Conservation (phyloP, 2,888 invertebrate species). For the Heliconius sara region DNA sequence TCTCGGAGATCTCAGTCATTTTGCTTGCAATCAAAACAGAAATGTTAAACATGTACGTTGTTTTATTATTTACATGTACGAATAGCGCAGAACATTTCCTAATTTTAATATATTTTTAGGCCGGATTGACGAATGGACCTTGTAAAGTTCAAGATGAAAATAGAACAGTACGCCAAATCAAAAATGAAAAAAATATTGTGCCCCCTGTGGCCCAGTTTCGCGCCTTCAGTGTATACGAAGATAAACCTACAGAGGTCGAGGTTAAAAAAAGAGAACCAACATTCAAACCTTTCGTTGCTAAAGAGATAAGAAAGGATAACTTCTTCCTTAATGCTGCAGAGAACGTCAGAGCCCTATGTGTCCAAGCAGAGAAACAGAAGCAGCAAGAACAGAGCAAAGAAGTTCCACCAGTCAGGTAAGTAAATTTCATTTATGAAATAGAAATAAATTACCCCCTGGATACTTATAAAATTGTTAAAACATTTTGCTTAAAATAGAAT, state of each 20-base stretch:
- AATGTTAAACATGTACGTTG: slow-evolving; percentile 82
- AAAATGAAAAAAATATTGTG: slow-evolving; percentile 80
- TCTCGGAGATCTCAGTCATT: slow-evolving; percentile 86
- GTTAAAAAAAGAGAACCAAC: slow-evolving; percentile 74
- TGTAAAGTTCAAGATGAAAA: slow-evolving; percentile 80
- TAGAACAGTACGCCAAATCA: slow-evolving; percentile 75
- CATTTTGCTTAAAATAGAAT: neutral
- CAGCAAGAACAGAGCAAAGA: slow-evolving; percentile 69
- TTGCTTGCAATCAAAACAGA: slow-evolving; percentile 82
- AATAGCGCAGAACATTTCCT: neutral
- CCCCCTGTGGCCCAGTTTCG: slow-evolving; percentile 89
- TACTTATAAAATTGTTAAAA: neutral
- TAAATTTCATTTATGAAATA: slow-evolving; percentile 27
- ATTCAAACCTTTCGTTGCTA: slow-evolving; percentile 74
- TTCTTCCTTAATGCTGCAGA: slow-evolving; percentile 68
- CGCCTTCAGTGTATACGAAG: slow-evolving; percentile 90
- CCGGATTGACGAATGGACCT: slow-evolving; percentile 76
- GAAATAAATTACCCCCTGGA: neutral
- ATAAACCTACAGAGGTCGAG: slow-evolving; percentile 78
- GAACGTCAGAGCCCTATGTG: slow-evolving; percentile 68
- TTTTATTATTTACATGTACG: slow-evolving; percentile 35
- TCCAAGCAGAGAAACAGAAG: slow-evolving; percentile 71
- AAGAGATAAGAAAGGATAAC: slow-evolving; percentile 71
- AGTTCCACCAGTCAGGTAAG: slow-evolving; percentile 61
- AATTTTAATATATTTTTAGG: slow-evolving; percentile 56